Percentiles rank a stretch among this genome's conserved stretches.
Evolutionary conservation across 2,113 vertebrate species (phyloP).

Genomic region (Hemibagrus wyckioides): DNA sequence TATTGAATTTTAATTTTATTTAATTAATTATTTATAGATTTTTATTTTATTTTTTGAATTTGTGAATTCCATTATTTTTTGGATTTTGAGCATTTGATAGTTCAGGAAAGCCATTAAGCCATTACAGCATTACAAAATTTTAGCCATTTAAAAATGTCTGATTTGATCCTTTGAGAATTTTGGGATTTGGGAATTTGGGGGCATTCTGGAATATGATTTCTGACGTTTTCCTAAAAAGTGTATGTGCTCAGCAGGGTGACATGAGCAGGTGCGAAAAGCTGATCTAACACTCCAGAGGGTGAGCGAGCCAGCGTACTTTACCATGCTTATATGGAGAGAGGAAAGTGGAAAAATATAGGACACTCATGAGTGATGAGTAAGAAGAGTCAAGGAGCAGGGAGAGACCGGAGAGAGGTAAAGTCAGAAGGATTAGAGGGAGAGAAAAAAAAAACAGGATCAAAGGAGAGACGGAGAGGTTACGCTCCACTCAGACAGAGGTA

Average conservation of each 20-base stretch:
- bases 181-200: not conserved
- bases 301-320: not conserved
- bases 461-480: not conserved
- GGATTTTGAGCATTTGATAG: too few relatives aligned
- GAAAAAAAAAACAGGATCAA: conserved; percentile 24
- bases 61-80: not conserved
- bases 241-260: conserved; percentile 45
- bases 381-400: conserved; percentile 7
- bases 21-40: too few relatives aligned
- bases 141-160: not conserved
- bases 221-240: too few relatives aligned
- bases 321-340: not conserved
- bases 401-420: not conserved
- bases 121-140: not conserved
- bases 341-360: not conserved
- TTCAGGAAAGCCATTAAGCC: too few relatives aligned
- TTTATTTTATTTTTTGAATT: too few relatives aligned
- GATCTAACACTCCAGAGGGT: conserved; percentile 55
- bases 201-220: not conserved
- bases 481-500: conserved; percentile 5
- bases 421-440: conserved; percentile 15
- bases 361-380: not conserved
- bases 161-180: not conserved
- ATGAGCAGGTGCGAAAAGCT: conserved; percentile 48
- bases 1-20: too few relatives aligned